These are phyloP conservation scores for Tetropium fuscum DNA, from an alignment of 2,888 invertebrate genomes.

Conservation along the genomic window DNA sequence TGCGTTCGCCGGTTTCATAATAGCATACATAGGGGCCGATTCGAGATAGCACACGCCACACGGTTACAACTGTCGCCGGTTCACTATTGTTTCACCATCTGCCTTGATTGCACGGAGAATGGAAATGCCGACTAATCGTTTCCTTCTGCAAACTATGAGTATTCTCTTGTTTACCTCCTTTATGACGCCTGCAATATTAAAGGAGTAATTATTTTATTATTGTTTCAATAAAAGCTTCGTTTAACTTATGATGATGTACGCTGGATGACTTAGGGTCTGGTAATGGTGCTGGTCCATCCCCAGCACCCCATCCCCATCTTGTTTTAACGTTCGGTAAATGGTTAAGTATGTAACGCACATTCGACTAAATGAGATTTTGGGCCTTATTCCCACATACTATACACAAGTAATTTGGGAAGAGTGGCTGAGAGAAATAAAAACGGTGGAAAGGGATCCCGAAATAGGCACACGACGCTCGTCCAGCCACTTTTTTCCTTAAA, in stretches of 20 bases:
- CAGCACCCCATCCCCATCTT: background rate
- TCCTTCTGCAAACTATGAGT: constrained; percentile 33
- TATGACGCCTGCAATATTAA: constrained; percentile 28
- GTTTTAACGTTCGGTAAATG: constrained; percentile 11
- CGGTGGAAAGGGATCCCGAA: too few species aligned
- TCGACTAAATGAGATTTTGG: constrained; percentile 6
- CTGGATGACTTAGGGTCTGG: constrained; percentile 2
- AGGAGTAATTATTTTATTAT: constrained; percentile 17
- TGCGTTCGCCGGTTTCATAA: too few species aligned
- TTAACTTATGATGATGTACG: background rate
- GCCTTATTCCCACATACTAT: background rate
- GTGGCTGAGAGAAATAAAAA: too few species aligned
- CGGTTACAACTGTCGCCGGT: constrained; percentile 44
- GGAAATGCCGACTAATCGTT: constrained; percentile 50
- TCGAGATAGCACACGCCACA: constrained; percentile 47
- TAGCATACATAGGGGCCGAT: constrained; percentile 27
- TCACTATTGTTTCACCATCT: constrained; percentile 51
- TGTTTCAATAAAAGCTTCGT: constrained; percentile 15
- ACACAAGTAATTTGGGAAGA: constrained; percentile 14
- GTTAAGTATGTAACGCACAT: background rate
- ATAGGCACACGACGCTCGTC: too few species aligned
- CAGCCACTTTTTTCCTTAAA: too few species aligned
- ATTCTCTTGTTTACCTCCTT: constrained; percentile 33
- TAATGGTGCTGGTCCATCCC: constrained; percentile 13
- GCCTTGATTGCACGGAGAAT: constrained; percentile 47